Base-by-base conservation (phyloP, 2,797 vertebrate genomes). In the Adrianichthys oophorus region DNA sequence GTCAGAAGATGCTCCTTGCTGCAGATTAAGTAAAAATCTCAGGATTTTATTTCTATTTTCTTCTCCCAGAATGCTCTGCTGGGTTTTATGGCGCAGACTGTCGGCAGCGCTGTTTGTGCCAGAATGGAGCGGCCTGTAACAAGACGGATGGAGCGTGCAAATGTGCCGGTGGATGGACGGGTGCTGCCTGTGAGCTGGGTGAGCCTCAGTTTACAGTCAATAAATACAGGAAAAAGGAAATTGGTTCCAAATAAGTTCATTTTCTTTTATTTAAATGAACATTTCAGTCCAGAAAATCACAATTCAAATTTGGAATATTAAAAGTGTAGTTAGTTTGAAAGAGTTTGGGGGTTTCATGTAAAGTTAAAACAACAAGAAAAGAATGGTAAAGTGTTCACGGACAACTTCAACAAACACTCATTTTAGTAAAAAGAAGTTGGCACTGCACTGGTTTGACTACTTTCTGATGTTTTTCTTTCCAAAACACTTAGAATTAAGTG, bases 151-250 rank as follows among this genome's bases (percentile, higher is more conserved):
- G 97, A 46, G 81, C 26, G 47, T 98, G 97, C 2, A 17, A 63
- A 0, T 98, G 97, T 44, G 84, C 81, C 0, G 72, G 76, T 0
- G 96, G 96, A 1, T 97, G 96, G 96, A 91, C 62, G 0, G 96
- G 96, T n/a, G 62, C 83, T 17, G 93, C 93, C 62, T 99, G 97
- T 1, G 95, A 99, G 74, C 85, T 80, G 41, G 95, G 97, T 98
- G 80, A 93, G 80, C 65, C 16, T 49, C 48, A 8, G 1, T 54
- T 66, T 76, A 69, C 23, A 48, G 46, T 37, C 57, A 2, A 14
- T 45, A n/a, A 23, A 16, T 10, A n/a, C 17, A 32, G n/a, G 50
- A 50, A 53, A 62, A 54, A 1, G 15, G 7, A 1, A 12, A 61
- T 71, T 59, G 41, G 46, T 56, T 58, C 46, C 44, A 48, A 59